phyloP scores from a whole-genome alignment of 2,113 vertebrate species.

The Heteronetta atricapilla region DNA sequence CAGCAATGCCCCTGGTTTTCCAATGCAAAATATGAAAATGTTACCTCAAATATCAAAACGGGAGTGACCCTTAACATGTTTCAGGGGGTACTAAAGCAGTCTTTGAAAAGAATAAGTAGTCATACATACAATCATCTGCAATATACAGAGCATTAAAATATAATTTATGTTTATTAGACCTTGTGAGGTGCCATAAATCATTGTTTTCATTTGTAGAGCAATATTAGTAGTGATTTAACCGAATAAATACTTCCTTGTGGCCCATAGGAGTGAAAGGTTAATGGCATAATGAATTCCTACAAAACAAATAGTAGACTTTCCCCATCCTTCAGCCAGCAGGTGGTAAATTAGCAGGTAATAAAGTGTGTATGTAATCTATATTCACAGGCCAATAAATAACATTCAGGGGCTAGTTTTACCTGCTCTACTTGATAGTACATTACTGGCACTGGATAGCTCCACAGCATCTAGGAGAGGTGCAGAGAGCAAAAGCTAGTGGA shows the following conservation, averaged over 20 bases:
- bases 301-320: conserved; percentile 70
- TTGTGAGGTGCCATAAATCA: conserved; percentile 48
- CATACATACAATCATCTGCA: neutral
- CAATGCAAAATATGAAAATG: accelerated
- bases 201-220: conserved; percentile 60
- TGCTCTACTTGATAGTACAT: conserved; percentile 22
- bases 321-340: conserved; percentile 62
- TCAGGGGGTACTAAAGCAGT: neutral
- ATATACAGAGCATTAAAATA: neutral
- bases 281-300: conserved; percentile 75
- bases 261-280: conserved; percentile 70
- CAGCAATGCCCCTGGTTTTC: neutral
- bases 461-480: neutral
- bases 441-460: neutral
- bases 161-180: conserved; percentile 58
- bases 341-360: conserved; percentile 75
- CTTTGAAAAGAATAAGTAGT: neutral
- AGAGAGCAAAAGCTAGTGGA: neutral
- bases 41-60: neutral
- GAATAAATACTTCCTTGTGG: conserved; percentile 32
- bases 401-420: conserved; percentile 26
- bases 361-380: conserved; percentile 61
- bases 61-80: accelerated
- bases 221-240: conserved; percentile 67
- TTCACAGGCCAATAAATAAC: conserved; percentile 57